Evolutionary conservation across 2,113 vertebrate genomes (phyloP), one percentile per base, ranked within the genome.

Genomic region (Chlamydotis undulata): DNA sequence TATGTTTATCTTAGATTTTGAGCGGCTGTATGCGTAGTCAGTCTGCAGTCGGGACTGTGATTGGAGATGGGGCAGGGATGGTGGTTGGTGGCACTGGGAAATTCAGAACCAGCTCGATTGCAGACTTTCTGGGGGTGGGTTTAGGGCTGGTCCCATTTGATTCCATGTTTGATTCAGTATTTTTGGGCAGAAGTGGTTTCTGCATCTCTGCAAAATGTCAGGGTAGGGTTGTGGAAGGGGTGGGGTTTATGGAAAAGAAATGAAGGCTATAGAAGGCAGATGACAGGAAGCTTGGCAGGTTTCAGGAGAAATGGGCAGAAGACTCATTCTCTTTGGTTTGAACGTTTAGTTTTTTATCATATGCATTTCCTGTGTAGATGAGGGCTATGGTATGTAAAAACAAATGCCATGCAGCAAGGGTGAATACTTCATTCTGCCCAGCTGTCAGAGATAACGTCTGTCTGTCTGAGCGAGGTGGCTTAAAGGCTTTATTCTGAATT

Each of bases 11-110:
- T 35, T 12, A 28, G 3, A 47, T 91, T 86, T 25, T 74, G 69
- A 26, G 84, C 0, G 0, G 25, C 55, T 73, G 37, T 2, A 1
- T 19, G 41, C 0, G 0, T 24, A 10, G 31, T 21, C 35, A 14
- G 25, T 1, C 68, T 80, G 68, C 76, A 61, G 80, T 21, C 24
- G 10, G 21, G 80, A 2, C 64, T 70, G 56, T 7, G 47, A 37
- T 84, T 52, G 41, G 81, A 60, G 64, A 5, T 47, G 52, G 52
- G 56, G 19, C 12, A 6, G 79, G 52, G 52, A 19, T 33, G 57
- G 2, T 29, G 56, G 37, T 45, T 75, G 31, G 23, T 67, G 78
- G 37, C 69, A 59, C n/a, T 4, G 11, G 28, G 28, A 67, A 22
- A 11, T 93, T n/a, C 39, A 43, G 67, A 52, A 25, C 10, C 23